Evolutionary conservation across 2,113 vertebrate species (phyloP), one percentile per base, ranked within the genome.

Genomic region (Seriola rivoliana): DNA sequence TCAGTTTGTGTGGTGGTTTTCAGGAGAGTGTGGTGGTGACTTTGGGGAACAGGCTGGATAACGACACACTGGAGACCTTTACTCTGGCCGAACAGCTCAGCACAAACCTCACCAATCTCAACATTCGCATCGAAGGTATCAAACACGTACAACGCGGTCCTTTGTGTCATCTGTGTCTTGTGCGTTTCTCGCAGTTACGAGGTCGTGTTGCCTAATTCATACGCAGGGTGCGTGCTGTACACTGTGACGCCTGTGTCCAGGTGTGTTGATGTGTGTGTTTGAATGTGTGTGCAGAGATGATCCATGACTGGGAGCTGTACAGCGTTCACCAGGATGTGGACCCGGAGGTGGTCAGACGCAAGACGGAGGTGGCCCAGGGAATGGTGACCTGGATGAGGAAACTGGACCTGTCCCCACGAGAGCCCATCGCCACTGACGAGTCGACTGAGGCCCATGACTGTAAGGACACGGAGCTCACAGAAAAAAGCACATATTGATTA

Each of bases 271-370:
- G 34, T 55, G 11, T 57, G 8, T 78, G 66, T 83, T 42, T 60
- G n/a, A 16, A 2, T 64, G 13, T 90, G 66, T 59, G 68, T 76
- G 5, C 92, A 99, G 98, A 97, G 89, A 97, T 98, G 91, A 96
- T 95, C 88, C 94, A 89, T 40, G 98, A 99, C 87, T 96, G 97
- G 95, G 93, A 96, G 66, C 95, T 95, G 72, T 99, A 98, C 46
- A 95, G 96, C 25, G 80, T 95, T 46, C 92, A 97, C 19, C 96
- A 96, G 87, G 95, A 98, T 2, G 84, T 98, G 76, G 96, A 94
- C 68, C 93, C 96, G 7, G 94, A 96, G 71, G 93, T 96, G 84
- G 93, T 95, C 70, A 72, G 87, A 29, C 93, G 90, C 85, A 97
- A 94, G 89, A 77, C 93, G 23, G 82, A 64, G 0, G 17, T 81